Evolutionary conservation across 2,888 invertebrate species (phyloP), one percentile per base, ranked within the genome.

Genomic region (Minunthozetes semirufus): DNA sequence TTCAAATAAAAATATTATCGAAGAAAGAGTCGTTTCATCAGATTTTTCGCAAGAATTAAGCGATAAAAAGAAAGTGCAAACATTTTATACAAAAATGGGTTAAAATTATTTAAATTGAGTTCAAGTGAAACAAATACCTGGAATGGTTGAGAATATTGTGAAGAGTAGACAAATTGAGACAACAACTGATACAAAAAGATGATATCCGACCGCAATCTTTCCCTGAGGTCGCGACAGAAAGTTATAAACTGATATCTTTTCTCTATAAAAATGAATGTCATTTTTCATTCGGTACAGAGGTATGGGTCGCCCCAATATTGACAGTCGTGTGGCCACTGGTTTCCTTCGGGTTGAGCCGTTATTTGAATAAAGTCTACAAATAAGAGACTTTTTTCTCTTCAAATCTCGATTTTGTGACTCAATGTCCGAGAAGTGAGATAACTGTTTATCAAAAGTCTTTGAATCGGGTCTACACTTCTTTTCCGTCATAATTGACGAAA

Each of bases 251-350:
- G 11, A 22, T n/a, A 53, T n/a, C 19, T 71, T 63, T 56, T 74
- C 50, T 8, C 38, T 68, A 33, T 56, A 38, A 22, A 42, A 71
- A 3, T 17, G 11, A 22, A 50, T n/a, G 9, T 53, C 33, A 13
- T 71, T 61, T 25, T n/a, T 27, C 13, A 13, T 15, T 9, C 71
- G 48, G n/a, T 22, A 13, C 11, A 11, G 4, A 22, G 68, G 68
- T 9, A 74, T 25, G n/a, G 74, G 74, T 59, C 70, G 68, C 8
- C 74, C 74, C 9, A 74, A 33, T 29, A 74, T 74, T 22, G 70
- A 70, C 48, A 70, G 27, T 15, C 74, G 46, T 27, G 25, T 61
- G 17, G 25, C 27, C 11, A 33, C 29, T 29, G 17, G 25, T 27
- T 61, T 61, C 29, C 27, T 9, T 9, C 61, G 17, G 8, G 3